Evolutionary conservation across 2,888 invertebrate species (phyloP).

Genomic region (Baccha elongata): DNA sequence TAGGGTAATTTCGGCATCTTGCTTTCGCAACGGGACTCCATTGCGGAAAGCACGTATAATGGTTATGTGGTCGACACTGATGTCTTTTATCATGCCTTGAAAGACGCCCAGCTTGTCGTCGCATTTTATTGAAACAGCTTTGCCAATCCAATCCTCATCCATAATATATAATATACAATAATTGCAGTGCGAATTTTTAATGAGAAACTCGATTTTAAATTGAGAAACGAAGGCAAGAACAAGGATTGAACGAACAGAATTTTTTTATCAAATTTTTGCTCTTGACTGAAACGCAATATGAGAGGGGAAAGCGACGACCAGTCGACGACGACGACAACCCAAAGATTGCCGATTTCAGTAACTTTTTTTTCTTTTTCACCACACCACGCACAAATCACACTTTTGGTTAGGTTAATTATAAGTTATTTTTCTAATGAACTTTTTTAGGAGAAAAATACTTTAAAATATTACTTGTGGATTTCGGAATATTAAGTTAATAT

Average conservation of each 20-base stretch:
- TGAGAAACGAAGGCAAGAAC: slow-evolving; percentile 35
- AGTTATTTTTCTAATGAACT: slow-evolving; percentile 7
- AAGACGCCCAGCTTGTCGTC: slow-evolving; percentile 90
- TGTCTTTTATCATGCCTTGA: slow-evolving; percentile 88
- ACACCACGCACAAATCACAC: slow-evolving; percentile 73
- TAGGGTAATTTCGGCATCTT: slow-evolving; percentile 85
- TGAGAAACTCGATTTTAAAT: slow-evolving; percentile 26
- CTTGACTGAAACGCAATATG: slow-evolving; percentile 69
- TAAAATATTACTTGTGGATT: not conserved
- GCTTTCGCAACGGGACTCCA: slow-evolving; percentile 84
- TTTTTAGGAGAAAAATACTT: slow-evolving; percentile 8
- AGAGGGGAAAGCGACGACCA: slow-evolving; percentile 53
- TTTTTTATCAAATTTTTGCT: slow-evolving; percentile 22
- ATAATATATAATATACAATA: slow-evolving; percentile 61
- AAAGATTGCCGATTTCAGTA: slow-evolving; percentile 58
- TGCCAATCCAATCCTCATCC: slow-evolving; percentile 85
- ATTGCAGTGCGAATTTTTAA: slow-evolving; percentile 7
- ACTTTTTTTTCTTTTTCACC: slow-evolving; percentile 56
- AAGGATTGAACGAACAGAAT: slow-evolving; percentile 18
- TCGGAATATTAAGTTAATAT: not conserved
- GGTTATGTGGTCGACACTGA: slow-evolving; percentile 88
- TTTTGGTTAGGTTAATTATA: slow-evolving; percentile 38
- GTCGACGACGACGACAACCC: slow-evolving; percentile 33
- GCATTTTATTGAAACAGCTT: slow-evolving; percentile 92
- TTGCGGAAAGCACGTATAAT: slow-evolving; percentile 92